Percentiles rank a stretch among this genome's conserved stretches.
These are phyloP conservation scores for Anoplophora glabripennis DNA, from an alignment of 1,140 invertebrate species.

Conservation along the genomic window DNA sequence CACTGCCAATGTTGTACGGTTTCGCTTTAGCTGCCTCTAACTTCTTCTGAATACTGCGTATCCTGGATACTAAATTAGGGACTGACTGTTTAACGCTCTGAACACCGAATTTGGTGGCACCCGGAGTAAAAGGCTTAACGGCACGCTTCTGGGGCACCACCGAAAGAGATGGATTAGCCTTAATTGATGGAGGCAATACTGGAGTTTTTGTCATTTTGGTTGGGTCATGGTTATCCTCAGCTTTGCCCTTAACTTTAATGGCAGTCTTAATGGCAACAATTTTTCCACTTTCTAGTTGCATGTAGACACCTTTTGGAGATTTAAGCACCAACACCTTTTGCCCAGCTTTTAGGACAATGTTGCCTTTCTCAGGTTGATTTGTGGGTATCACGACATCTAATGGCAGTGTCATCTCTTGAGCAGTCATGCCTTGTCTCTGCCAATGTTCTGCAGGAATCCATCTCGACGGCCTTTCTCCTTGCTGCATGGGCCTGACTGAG, in stretches of 20 bases:
- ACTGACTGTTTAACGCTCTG: slow-evolving; percentile 47
- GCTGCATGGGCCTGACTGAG: slow-evolving; percentile 48
- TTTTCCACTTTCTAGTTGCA: slow-evolving; percentile 92
- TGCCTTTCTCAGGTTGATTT: slow-evolving; percentile 80
- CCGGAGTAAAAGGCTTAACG: slow-evolving; percentile 45
- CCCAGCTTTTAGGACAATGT: slow-evolving; percentile 85
- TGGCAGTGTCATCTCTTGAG: slow-evolving; percentile 89
- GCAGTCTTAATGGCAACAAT: slow-evolving; percentile 90
- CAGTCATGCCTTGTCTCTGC: slow-evolving; percentile 89
- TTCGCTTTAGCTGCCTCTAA: slow-evolving; percentile 41
- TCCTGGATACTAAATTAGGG: slow-evolving; percentile 41
- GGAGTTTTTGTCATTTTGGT: slow-evolving; percentile 23
- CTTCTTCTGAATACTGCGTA: slow-evolving; percentile 33
- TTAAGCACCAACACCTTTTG: slow-evolving; percentile 92
- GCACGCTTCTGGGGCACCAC: slow-evolving; percentile 56
- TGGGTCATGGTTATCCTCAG: slow-evolving; percentile 49
- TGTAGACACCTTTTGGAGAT: slow-evolving; percentile 92
- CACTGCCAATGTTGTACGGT: slow-evolving; percentile 48
- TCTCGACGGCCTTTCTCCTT: slow-evolving; percentile 23
- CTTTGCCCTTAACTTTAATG: slow-evolving; percentile 65
- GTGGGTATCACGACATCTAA: slow-evolving; percentile 93
- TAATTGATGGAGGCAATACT: slow-evolving; percentile 55
- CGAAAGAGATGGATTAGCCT: slow-evolving; percentile 62
- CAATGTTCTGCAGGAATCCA: slow-evolving; percentile 87
- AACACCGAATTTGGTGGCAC: slow-evolving; percentile 42